Base-by-base conservation (phyloP, 2,113 vertebrate species). In the Myotis yumanensis region DNA sequence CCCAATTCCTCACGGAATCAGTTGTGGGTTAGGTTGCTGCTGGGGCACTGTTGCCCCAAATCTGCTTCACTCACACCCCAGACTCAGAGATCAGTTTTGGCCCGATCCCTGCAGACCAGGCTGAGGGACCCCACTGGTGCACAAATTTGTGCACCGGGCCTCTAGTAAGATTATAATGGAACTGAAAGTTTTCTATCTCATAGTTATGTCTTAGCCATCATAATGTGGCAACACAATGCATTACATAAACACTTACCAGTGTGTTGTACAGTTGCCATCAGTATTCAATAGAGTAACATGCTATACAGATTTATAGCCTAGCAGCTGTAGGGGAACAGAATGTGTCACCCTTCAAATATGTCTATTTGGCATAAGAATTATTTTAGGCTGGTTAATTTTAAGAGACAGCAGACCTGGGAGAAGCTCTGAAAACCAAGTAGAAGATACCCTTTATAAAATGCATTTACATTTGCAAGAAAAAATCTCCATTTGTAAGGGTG, bases 71-170 rank as follows among this genome's bases (percentile, higher is more conserved):
- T 3, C 3, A 9, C 23, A 25, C 22, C 2, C 57, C 3, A 3
- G 22, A 59, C 23, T 3, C 57, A 25, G 57, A 59, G 57, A 59
- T 59, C 1, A 9, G 57, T 59, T 57, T 59, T 59, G 22, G 57
- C 9, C 22, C 9, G 25, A 59, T 59, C 57, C 57, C 22, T 25
- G 54, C 22, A 57, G 54, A 8, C 20, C 54, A 57, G 22, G 54
- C 7, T 8, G 0, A 57, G 54, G 8, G 20, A 57, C 54, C 54
- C 54, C 8, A 9, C 54, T 0, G 3, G 20, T 9, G 22, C 20
- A 59, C 57, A 59, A 59, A 59, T 59, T 9, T 25, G 57, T 59
- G 57, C 23, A 11, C 3, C 1, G 1, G 23, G 57, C 57, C 23
- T 59, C 57, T 59, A 59, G 57, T 59, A 40, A 62, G 54, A 28